Percentiles rank a stretch among this genome's conserved stretches.
phyloP scores from a whole-genome alignment of 2,888 invertebrate species.

The Diarsia dahlii region DNA sequence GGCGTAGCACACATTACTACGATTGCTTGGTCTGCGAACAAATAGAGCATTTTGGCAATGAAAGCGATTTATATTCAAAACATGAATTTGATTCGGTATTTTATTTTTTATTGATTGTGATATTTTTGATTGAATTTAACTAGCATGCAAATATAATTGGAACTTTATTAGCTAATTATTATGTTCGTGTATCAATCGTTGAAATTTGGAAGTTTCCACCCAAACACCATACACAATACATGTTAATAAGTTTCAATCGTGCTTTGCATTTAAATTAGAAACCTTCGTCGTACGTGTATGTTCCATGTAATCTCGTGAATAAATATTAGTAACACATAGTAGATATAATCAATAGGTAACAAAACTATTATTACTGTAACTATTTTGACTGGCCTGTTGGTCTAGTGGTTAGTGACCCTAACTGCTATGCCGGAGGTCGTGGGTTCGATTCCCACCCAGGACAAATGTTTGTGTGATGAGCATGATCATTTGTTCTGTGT shows the following conservation, averaged over 20 bases:
- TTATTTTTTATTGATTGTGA: not conserved
- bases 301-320: not conserved
- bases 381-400: too few species aligned
- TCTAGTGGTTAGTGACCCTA: too few species aligned
- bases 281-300: not conserved
- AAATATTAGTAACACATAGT: slow-evolving; percentile 2
- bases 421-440: too few species aligned
- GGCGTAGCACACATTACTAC: slow-evolving; percentile 32
- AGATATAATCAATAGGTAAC: not conserved
- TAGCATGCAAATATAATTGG: not conserved
- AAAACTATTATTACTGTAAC: too few species aligned
- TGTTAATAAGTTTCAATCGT: not conserved
- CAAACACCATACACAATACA: not conserved
- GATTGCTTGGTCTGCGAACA: not conserved
- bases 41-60: not conserved
- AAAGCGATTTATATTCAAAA: too few species aligned
- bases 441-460: too few species aligned
- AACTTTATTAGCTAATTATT: too few species aligned
- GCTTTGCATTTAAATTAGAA: slow-evolving; percentile 37
- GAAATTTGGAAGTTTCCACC: too few species aligned
- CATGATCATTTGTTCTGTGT: too few species aligned
- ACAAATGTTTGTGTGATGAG: too few species aligned
- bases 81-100: not conserved
- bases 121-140: not conserved
- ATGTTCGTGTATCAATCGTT: too few species aligned